Evolutionary conservation across 2,113 vertebrate species (phyloP).

Genomic region (Lasiurus borealis): DNA sequence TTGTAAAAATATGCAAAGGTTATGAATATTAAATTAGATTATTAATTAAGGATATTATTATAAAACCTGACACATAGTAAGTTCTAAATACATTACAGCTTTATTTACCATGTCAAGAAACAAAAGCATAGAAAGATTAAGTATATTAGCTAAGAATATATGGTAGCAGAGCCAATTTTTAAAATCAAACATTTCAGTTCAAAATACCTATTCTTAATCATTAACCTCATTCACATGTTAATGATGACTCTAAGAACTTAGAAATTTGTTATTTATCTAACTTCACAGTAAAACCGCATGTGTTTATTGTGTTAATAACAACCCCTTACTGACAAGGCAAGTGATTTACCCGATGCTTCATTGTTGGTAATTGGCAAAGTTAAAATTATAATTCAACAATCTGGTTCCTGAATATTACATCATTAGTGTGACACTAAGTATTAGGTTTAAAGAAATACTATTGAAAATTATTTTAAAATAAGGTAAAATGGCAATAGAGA

Average conservation of each 20-base stretch:
- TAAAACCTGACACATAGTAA: background rate
- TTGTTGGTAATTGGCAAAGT: background rate
- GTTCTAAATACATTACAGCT: background rate
- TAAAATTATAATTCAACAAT: background rate
- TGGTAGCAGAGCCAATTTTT: background rate
- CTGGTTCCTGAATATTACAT: background rate
- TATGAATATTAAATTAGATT: background rate
- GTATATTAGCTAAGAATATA: background rate
- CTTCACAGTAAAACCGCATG: background rate
- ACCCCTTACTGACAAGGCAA: background rate
- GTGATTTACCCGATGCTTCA: background rate
- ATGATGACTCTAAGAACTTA: background rate
- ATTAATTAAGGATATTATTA: background rate
- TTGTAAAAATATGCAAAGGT: too few relatives aligned
- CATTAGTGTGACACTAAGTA: background rate
- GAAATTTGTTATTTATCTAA: background rate
- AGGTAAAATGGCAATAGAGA: background rate
- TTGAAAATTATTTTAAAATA: background rate
- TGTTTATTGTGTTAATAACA: background rate
- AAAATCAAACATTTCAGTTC: background rate
- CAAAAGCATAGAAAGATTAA: background rate
- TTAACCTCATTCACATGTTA: background rate
- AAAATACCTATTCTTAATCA: background rate
- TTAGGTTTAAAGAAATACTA: background rate
- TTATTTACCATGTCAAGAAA: background rate